These are phyloP conservation scores for Rhopalosiphum maidis DNA, from an alignment of 1,140 invertebrate species.

Conservation along the genomic window DNA sequence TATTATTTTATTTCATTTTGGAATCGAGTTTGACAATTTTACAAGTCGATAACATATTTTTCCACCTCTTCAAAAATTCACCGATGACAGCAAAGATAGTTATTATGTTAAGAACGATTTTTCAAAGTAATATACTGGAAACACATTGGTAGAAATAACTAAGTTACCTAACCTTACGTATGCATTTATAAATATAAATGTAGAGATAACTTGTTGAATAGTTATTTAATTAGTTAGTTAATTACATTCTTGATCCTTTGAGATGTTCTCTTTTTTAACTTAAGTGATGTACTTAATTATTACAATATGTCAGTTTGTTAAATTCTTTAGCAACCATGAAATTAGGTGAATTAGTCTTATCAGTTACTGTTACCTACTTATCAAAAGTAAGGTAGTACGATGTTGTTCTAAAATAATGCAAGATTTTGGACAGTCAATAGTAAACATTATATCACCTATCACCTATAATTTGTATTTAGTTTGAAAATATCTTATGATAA, in stretches of 20 bases:
- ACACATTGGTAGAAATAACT: not conserved
- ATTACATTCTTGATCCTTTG: not conserved
- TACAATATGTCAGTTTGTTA: not conserved
- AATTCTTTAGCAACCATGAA: not conserved
- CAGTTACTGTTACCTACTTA: not conserved
- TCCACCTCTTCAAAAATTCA: slow-evolving; percentile 1
- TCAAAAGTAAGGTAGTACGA: not conserved
- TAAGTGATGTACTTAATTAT: not conserved
- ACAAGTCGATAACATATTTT: slow-evolving; percentile 17
- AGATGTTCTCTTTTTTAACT: not conserved
- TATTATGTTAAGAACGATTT: not conserved
- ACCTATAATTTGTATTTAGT: not conserved
- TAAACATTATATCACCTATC: not conserved
- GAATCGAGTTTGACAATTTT: slow-evolving; percentile 21
- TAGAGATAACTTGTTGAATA: not conserved
- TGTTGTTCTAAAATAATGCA: not conserved
- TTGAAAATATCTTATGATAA: not conserved
- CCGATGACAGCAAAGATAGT: not conserved
- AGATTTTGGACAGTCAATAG: not conserved
- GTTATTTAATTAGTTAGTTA: not conserved
- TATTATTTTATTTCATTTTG: slow-evolving; percentile 39
- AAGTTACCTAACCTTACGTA: not conserved
- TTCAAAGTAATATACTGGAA: slow-evolving; percentile 9
- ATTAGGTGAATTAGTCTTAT: not conserved
- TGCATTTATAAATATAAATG: not conserved